Evolutionary conservation across 2,888 invertebrate species (phyloP), one percentile per base, ranked within the genome.

Genomic region (Petrophora chlorosata): DNA sequence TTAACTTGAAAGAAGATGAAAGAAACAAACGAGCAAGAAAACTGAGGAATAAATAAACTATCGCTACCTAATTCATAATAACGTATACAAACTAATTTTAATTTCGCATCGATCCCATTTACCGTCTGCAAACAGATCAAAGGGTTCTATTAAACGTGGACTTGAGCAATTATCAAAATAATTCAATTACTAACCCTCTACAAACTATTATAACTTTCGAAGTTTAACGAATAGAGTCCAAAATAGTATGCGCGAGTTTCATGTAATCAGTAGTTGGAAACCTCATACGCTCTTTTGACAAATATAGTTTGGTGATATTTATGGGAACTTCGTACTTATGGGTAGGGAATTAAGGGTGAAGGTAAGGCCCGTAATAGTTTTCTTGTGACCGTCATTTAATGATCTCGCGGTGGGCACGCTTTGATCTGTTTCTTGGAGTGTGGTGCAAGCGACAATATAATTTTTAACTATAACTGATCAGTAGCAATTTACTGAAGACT

Each of bases 361-460:
- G 13, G 23, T 30, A 14, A 23, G n/a, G 28, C 19, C 19, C 22
- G 15, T 13, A 22, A 19, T 41, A 42, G 58, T 58, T 58, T 50
- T 43, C 43, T 48, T 56, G 50, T 16, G 44, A 55, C 36, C 56
- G 56, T 51, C 57, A 57, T 65, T 64, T 63, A 61, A 61, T 63
- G 64, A 63, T 52, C 55, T 60, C 52, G 53, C 41, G 52, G 56
- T 57, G 40, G 46, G 55, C 33, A 45, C 51, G 51, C 60, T 63
- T 64, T 63, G 61, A 64, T 66, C 57, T 59, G 50, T 47, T 52
- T 60, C 48, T 52, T 53, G 23, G 47, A 28, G 56, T 51, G 8
- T 56, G 54, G 62, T 42, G 0, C 43, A 64, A 62, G 52, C 40
- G 10, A 44, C 5, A 50, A 25, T 13, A 26, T 2, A 17, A 23